phyloP scores from a whole-genome alignment of 64 coral and sea anemone genomes.

The Acropora yongei region DNA sequence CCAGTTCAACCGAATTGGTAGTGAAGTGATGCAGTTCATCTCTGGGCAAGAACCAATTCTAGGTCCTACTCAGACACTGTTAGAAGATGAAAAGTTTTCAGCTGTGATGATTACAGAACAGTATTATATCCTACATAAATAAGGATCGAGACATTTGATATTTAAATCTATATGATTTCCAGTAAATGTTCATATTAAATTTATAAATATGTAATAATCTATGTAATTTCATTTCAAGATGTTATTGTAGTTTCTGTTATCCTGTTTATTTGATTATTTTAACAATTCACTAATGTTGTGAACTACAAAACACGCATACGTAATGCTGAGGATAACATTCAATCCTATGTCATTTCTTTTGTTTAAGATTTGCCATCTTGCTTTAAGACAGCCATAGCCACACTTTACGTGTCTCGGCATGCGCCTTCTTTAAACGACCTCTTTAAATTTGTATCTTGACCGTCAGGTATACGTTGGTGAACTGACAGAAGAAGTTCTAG shows the following conservation, averaged over 20 bases:
- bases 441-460: too few species aligned
- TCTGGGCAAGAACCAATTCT: neutral
- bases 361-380: neutral
- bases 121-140: neutral
- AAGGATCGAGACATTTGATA: constrained; percentile 22
- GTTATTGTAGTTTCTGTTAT: neutral
- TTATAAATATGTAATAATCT: neutral
- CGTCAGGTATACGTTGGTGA: too few species aligned
- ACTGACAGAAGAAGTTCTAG: too few species aligned
- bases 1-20: neutral
- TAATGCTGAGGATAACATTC: neutral
- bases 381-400: too few species aligned
- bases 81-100: neutral
- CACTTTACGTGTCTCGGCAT: neutral
- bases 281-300: neutral
- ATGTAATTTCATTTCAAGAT: neutral
- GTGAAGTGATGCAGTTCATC: constrained; percentile 9
- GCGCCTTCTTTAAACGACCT: too few species aligned
- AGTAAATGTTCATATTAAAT: neutral
- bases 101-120: neutral
- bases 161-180: neutral
- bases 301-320: too few species aligned
- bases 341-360: neutral
- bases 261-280: neutral
- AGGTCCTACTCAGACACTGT: neutral